Evolutionary conservation across 2,888 invertebrate genomes (phyloP).

Genomic region (Metallyticus violacea): DNA sequence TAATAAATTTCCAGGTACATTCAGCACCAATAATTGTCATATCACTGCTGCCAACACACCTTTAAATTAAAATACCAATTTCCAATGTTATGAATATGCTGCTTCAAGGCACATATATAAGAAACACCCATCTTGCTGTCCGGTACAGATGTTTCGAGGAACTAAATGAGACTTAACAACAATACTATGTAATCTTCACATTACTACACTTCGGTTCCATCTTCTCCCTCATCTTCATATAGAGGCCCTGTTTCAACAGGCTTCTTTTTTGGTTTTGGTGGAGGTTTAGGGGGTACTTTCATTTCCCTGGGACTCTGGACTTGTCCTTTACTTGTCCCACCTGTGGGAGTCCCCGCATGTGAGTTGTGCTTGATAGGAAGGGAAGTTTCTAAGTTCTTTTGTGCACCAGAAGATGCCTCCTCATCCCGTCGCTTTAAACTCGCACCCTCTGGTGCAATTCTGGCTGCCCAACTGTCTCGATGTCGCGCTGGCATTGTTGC

Average conservation of each 20-base stretch:
- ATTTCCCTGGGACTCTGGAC: conserved; percentile 36
- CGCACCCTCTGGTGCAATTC: conserved; percentile 41
- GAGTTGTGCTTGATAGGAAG: neutral
- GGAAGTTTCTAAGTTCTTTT: conserved; percentile 36
- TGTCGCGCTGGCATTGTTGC: neutral
- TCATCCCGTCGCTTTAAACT: conserved; percentile 47
- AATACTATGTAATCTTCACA: too few species aligned
- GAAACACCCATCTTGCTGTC: too few species aligned
- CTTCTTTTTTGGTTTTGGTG: conserved; percentile 80
- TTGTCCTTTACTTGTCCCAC: conserved; percentile 40
- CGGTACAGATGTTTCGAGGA: neutral
- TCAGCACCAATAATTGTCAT: too few species aligned
- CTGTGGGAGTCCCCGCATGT: neutral
- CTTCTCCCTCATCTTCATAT: conserved; percentile 85
- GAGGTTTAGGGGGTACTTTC: conserved; percentile 79
- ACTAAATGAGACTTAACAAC: too few species aligned
- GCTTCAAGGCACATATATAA: neutral
- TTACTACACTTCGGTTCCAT: conserved; percentile 73
- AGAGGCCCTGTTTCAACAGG: conserved; percentile 65
- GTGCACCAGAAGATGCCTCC: conserved; percentile 52
- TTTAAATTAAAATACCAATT: too few species aligned
- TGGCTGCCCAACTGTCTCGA: neutral
- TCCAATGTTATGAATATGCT: neutral
- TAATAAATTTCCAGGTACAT: neutral
- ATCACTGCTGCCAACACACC: neutral